Conservation (phyloP, 2,888 invertebrate genomes). For the Apoderus coryli region DNA sequence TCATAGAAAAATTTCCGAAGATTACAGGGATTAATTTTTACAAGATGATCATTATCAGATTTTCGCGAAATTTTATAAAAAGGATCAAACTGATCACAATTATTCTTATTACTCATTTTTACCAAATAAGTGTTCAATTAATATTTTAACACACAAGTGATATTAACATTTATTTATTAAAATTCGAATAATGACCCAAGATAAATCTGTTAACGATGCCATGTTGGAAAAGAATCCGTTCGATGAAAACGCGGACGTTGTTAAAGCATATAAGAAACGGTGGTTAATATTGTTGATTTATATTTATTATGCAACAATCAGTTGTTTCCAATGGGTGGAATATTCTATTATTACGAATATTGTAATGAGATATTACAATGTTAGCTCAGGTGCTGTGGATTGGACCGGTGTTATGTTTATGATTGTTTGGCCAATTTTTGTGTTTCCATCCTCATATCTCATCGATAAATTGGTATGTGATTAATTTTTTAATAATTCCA, state of each 20-base stretch:
- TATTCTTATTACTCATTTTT: no score
- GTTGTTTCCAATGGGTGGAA: constrained; percentile 92
- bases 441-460: constrained; percentile 91
- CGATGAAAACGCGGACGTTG: constrained; percentile 10
- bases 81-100: no score
- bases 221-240: no score
- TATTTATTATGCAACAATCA: constrained; percentile 72
- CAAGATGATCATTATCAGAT: no score
- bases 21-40: no score
- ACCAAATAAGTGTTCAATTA: no score
- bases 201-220: no score
- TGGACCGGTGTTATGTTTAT: constrained; percentile 97
- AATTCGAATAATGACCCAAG: no score
- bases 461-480: constrained; percentile 76
- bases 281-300: constrained; percentile 78
- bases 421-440: constrained; percentile 87
- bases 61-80: no score
- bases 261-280: constrained; percentile 52
- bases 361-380: constrained; percentile 58
- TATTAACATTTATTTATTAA: no score
- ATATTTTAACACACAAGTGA: no score
- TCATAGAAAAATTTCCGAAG: no score
- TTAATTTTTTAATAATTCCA: constrained; percentile 1
- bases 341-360: constrained; percentile 84
- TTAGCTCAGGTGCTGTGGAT: constrained; percentile 60